A percentile compares a stretch with the other conserved stretches of the same genome.
phyloP scores from a whole-genome alignment of 2,113 vertebrate species.

The Globicephala melas region DNA sequence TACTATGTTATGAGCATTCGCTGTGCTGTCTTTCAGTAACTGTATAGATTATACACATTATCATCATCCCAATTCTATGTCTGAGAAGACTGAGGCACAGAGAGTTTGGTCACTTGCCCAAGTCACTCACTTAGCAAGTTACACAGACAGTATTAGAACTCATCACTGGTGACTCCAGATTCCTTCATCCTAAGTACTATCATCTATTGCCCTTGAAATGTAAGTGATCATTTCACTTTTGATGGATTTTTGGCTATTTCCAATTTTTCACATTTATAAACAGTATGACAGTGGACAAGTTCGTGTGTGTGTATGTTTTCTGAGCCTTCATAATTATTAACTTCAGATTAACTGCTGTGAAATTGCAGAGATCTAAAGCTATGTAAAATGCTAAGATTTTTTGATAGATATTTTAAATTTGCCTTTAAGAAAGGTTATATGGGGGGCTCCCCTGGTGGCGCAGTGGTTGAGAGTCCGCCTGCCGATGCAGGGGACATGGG shows the following conservation, averaged over 20 bases:
- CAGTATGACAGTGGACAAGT: not conserved
- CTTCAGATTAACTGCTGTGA: not conserved
- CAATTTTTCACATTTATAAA: not conserved
- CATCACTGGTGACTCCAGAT: not conserved
- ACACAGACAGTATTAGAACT: not conserved
- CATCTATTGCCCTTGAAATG: not conserved
- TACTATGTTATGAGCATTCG: not conserved
- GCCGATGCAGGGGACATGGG: too few relatives aligned
- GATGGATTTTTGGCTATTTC: not conserved
- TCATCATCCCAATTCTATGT: not conserved
- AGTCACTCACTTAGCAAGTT: not conserved
- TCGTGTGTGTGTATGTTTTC: not conserved
- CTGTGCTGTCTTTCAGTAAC: not conserved
- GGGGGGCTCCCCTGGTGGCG: too few relatives aligned
- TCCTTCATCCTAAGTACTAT: not conserved
- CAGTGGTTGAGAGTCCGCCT: too few relatives aligned
- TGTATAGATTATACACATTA: not conserved
- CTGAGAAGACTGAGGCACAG: not conserved
- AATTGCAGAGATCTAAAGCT: not conserved
- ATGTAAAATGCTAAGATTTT: not conserved
- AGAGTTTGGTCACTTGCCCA: not conserved
- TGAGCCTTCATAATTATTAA: slow-evolving; percentile 10
- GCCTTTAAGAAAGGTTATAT: not conserved
- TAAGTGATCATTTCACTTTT: not conserved
- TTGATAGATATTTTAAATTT: not conserved